Evolutionary conservation across 2,888 invertebrate genomes (phyloP).

Genomic region (Amblyteles armatorius): DNA sequence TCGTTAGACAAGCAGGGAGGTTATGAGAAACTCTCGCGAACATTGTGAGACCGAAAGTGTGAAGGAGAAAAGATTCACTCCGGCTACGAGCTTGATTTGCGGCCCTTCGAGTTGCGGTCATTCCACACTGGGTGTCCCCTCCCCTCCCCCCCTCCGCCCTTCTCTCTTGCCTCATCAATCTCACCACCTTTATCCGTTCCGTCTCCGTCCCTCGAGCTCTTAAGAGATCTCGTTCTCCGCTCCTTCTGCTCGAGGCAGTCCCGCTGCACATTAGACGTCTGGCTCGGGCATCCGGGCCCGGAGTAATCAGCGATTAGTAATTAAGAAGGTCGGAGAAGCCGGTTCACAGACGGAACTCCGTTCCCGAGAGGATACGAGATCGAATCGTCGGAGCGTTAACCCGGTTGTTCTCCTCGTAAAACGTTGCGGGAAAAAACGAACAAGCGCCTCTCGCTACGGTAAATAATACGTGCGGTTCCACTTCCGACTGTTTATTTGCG

Average conservation of each 20-base stretch:
- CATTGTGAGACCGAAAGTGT: constrained; percentile 18
- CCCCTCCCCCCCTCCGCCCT: neutral
- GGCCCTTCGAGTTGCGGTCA: constrained; percentile 45
- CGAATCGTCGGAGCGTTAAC: constrained; percentile 39
- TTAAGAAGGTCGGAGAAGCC: constrained; percentile 55
- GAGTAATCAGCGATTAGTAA: constrained; percentile 65
- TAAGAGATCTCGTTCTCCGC: constrained; percentile 41
- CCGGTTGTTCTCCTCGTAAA: constrained; percentile 50
- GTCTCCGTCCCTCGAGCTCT: constrained; percentile 35
- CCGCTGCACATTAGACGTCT: constrained; percentile 43
- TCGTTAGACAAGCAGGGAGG: constrained; percentile 41
- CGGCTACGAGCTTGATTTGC: constrained; percentile 1
- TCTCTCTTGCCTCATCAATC: constrained; percentile 38
- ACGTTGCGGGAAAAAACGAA: neutral
- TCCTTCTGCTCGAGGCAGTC: constrained; percentile 34
- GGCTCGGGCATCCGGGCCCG: constrained; percentile 8
- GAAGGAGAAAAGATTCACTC: constrained; percentile 50
- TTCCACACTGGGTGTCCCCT: neutral
- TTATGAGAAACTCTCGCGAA: constrained; percentile 31
- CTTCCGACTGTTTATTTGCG: constrained; percentile 2
- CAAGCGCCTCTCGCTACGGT: neutral
- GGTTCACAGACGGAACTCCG: constrained; percentile 20
- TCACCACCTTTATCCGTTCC: constrained; percentile 12
- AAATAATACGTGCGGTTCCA: neutral
- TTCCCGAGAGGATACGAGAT: constrained; percentile 37